phyloP scores from a whole-genome alignment of 2,797 vertebrate genomes.

The Hafferia zeledoni region DNA sequence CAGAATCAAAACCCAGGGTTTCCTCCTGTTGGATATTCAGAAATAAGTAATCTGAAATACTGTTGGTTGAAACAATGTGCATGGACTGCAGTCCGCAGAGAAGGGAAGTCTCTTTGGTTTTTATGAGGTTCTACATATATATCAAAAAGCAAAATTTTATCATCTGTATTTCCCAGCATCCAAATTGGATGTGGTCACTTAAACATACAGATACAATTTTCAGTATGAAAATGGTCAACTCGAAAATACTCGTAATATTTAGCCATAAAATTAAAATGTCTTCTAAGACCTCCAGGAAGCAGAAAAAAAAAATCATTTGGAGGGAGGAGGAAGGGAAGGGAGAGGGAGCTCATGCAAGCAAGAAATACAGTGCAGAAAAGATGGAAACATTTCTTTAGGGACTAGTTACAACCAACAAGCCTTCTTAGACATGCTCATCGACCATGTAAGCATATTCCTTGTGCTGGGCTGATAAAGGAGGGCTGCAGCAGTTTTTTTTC shows the following conservation, averaged over 20 bases:
- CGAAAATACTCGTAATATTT: background rate
- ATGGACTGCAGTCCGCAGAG: background rate
- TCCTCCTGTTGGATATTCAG: background rate
- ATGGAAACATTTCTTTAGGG: constrained; percentile 68
- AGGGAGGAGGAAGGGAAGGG: background rate
- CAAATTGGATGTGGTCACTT: background rate
- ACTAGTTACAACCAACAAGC: constrained; percentile 69
- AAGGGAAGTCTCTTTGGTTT: background rate
- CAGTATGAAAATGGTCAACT: background rate
- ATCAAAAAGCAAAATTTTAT: background rate
- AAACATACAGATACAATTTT: background rate
- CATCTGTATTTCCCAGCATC: background rate
- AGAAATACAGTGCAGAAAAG: constrained; percentile 22
- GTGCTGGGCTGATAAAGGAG: constrained; percentile 70
- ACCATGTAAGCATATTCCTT: constrained; percentile 75
- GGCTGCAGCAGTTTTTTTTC: constrained; percentile 36
- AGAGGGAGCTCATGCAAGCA: constrained; percentile 11
- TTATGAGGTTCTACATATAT: background rate
- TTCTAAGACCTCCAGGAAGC: background rate
- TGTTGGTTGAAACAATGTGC: background rate
- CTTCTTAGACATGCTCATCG: constrained; percentile 74
- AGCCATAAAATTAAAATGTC: background rate
- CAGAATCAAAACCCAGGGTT: background rate
- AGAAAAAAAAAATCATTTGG: background rate
- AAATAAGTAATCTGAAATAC: background rate